A percentile compares a stretch with the other conserved stretches of the same genome.
These are phyloP conservation scores for Butastur rufipennis DNA, from an alignment of 2,113 vertebrate species.

Conservation along the genomic window DNA sequence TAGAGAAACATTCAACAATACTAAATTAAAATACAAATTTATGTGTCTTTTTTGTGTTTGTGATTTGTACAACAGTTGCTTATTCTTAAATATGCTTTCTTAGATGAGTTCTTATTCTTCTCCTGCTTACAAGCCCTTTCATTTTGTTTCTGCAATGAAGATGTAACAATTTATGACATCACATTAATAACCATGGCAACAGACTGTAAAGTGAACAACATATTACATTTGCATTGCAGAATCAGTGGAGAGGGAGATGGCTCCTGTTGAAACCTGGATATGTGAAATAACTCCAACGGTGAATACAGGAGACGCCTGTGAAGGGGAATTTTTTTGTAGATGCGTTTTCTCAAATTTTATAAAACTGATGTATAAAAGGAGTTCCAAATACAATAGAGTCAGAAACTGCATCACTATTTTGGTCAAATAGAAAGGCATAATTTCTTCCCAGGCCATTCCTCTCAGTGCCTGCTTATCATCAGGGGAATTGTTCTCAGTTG, in stretches of 20 bases:
- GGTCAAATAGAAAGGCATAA: accelerated
- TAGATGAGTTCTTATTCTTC: neutral
- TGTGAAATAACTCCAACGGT: neutral
- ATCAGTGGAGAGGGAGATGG: neutral
- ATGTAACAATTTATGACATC: slow-evolving; percentile 63
- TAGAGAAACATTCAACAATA: neutral
- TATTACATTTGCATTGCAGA: slow-evolving; percentile 58
- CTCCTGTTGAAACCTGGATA: neutral
- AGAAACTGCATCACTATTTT: neutral
- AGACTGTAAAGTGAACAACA: slow-evolving; percentile 40
- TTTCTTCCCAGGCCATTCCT: neutral
- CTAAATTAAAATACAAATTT: neutral
- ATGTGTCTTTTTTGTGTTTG: neutral
- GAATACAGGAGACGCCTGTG: neutral
- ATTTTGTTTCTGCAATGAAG: slow-evolving; percentile 49
- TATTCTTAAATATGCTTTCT: neutral
- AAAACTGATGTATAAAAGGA: neutral
- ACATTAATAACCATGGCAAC: slow-evolving; percentile 60
- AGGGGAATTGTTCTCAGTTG: neutral
- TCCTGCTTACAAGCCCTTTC: slow-evolving; percentile 13
- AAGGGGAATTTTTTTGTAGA: neutral
- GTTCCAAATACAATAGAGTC: neutral
- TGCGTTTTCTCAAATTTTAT: neutral
- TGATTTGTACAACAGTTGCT: neutral
- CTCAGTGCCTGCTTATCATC: neutral